phyloP scores from a whole-genome alignment of 2,113 vertebrate species.

The Poeciliopsis occidentalis region DNA sequence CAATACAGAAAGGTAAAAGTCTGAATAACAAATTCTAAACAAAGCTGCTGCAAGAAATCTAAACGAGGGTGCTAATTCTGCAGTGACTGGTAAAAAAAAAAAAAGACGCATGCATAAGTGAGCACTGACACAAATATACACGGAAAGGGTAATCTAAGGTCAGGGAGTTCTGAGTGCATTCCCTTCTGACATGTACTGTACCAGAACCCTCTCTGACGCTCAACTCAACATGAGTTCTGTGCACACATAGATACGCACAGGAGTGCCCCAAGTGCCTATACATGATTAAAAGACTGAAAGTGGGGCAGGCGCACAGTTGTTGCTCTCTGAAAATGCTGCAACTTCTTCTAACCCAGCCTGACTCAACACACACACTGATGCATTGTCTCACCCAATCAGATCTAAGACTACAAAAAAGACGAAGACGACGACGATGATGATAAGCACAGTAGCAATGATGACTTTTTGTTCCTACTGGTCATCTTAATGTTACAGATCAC shows the following conservation, averaged over 20 bases:
- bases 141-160: conserved; percentile 30
- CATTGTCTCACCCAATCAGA: not conserved
- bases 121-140: conserved; percentile 25
- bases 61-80: conserved; percentile 25
- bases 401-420: conserved; percentile 18
- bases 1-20: conserved; percentile 1
- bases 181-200: conserved; percentile 58
- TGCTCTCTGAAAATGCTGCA: conserved; percentile 59
- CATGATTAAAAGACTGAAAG: conserved; percentile 77
- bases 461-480: not conserved
- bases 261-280: conserved; percentile 64
- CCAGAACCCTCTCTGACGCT: conserved; percentile 35
- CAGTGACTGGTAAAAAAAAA: conserved; percentile 1
- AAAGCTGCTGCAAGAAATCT: conserved; percentile 14
- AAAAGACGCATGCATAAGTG: conserved; percentile 15
- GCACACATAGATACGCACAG: conserved; percentile 28
- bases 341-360: conserved; percentile 41
- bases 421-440: not conserved
- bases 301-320: conserved; percentile 67
- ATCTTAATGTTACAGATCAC: not conserved
- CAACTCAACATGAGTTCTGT: conserved; percentile 37
- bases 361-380: conserved; percentile 8
- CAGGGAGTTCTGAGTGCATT: conserved; percentile 52
- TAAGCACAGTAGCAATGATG: conserved; percentile 5
- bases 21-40: not conserved